Base-by-base conservation (phyloP, 2,113 vertebrate species). In the Oreochromis niloticus region DNA sequence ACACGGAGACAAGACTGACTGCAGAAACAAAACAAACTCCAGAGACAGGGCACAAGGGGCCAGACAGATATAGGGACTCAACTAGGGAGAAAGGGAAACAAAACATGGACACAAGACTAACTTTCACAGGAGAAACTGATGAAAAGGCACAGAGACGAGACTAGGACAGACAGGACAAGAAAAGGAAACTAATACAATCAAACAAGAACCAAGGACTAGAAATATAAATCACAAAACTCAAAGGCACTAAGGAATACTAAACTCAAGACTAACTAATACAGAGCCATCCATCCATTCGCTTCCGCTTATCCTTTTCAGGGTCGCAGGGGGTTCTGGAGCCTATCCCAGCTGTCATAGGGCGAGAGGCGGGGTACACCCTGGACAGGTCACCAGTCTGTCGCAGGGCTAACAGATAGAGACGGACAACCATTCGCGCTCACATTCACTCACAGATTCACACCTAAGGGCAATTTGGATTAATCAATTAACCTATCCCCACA, bases 1-100 rank as follows among this genome's bases (percentile, higher is more conserved):
- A 9, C 57, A 59, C 27, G 0, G 57, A 32, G 8, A 61, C 57
- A 19, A 34, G 57, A 61, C 57, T 61, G 30, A 61, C 30, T 61
- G 30, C 16, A 61, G 30, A 34, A 61, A 34, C 57, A 61, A 34
- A 61, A 61, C 5, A 61, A 19, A 32, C 16, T 61, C 17, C 57
- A 1, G 27, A 17, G 3, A 61, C 57, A 19, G 5, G 16, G 57
- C 57, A 34, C 16, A 34, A 61, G 30, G 30, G 16, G 0, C 16
- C 59, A 63, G 30, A 63, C 3, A 6, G 16, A 63, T 63, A 63
- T 0, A 63, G 59, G 30, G 30, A 34, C 5, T 34, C 59, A 19
- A 34, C 59, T 34, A 63, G 0, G 59, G 0, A 19, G 59, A 63
- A 63, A 63, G 0, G 30, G 59, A 19, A 63, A 63, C 30, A 61